Conservation (phyloP, 2,797 vertebrate genomes). For the Poecilia picta region DNA sequence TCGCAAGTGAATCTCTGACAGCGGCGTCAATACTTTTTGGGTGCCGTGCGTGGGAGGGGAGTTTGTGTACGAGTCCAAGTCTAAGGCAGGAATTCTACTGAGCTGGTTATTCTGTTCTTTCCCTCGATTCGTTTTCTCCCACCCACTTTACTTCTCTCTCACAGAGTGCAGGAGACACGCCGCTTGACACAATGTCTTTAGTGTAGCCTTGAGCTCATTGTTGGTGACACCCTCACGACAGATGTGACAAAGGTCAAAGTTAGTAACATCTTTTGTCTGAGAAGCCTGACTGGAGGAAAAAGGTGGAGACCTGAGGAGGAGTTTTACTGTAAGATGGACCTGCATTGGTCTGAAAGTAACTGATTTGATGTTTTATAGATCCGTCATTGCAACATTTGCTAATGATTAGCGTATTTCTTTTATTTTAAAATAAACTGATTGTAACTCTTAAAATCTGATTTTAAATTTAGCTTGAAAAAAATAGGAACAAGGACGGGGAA, state of each 20-base stretch:
- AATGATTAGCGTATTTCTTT: neutral
- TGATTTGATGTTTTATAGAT: neutral
- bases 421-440: neutral
- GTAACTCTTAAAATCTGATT: neutral
- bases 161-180: slow-evolving; percentile 10
- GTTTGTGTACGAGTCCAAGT: slow-evolving; percentile 9
- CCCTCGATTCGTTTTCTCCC: neutral
- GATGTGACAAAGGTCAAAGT: slow-evolving; percentile 19
- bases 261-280: slow-evolving; percentile 10
- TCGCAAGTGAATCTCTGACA: neutral
- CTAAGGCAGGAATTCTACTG: slow-evolving; percentile 43
- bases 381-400: neutral
- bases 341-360: neutral
- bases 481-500: neutral
- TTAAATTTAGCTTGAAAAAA: neutral
- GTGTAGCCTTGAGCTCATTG: slow-evolving; percentile 11
- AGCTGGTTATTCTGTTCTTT: slow-evolving; percentile 24
- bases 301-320: neutral
- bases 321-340: neutral
- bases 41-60: neutral
- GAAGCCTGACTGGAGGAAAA: neutral
- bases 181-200: slow-evolving; percentile 7
- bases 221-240: slow-evolving; percentile 12
- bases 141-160: neutral
- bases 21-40: neutral